These are phyloP conservation scores for Gnathonemus echidnorhynchus DNA, from an alignment of 2,113 vertebrate genomes.

Conservation along the genomic window DNA sequence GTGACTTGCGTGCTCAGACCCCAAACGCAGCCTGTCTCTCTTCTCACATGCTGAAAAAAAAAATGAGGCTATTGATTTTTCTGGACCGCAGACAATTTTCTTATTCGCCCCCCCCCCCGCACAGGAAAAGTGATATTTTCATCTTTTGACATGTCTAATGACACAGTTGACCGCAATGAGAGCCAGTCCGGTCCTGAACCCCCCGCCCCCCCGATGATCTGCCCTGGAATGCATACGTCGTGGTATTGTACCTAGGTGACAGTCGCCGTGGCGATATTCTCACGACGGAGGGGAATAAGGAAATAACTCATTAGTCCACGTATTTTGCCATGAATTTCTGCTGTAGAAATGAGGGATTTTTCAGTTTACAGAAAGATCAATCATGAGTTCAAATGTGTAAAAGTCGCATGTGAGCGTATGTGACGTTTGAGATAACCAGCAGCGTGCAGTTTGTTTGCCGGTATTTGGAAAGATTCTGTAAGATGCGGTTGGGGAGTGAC, in stretches of 20 bases:
- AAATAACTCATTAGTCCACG: not conserved
- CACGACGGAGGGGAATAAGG: not conserved
- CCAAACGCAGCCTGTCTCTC: constrained; percentile 13
- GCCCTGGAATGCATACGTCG: not conserved
- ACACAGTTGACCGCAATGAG: constrained; percentile 7
- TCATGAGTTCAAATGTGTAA: not conserved
- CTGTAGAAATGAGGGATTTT: too few species aligned
- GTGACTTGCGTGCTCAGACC: not conserved
- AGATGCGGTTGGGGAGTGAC: not conserved
- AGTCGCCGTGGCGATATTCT: not conserved
- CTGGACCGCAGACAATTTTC: constrained; percentile 34
- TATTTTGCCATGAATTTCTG: not conserved
- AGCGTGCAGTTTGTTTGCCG: not conserved
- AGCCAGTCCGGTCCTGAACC: constrained; percentile 1
- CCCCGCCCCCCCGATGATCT: not conserved
- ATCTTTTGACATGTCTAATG: constrained; percentile 36
- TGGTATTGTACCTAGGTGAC: not conserved
- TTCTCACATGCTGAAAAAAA: constrained; percentile 27
- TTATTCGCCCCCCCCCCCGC: constrained; percentile 40
- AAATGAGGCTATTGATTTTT: constrained; percentile 50
- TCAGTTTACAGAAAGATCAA: not conserved
- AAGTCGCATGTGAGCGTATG: not conserved
- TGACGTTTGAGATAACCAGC: not conserved
- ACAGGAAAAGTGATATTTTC: constrained; percentile 37
- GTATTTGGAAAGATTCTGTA: not conserved